Evolutionary conservation across 92 coral and sea anemone genomes (phyloP), one percentile per base, ranked within the genome.

Genomic region (Umimayanthus kanabou): DNA sequence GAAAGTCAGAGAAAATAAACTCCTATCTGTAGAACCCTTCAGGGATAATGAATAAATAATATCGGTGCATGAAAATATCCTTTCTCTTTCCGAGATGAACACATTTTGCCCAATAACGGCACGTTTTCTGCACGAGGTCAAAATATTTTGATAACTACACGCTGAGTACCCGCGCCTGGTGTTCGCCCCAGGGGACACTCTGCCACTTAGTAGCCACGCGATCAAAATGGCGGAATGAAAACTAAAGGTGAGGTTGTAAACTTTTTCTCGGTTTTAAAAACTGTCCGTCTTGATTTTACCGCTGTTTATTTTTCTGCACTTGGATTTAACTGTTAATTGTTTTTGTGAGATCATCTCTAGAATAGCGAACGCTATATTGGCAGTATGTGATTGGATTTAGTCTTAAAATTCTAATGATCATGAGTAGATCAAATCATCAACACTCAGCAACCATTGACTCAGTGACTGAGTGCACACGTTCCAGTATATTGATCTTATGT

Each of bases 111-210:
- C 89, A 90, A 90, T 90, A 80, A 72, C 42, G 70, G 40, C 92
- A 90, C 92, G 92, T 53, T 90, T 81, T 29, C 79, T 47, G 85
- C 92, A 90, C 92, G 92, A 76, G 92, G 92, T 84, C 30, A 84
- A 80, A 74, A 75, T 87, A 71, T 50, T 76, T 82, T 58, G 79
- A 71, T 69, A 65, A 49, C 20, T 76, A 45, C 79, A 70, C 82
- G 88, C 89, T 85, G 47, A 74, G 89, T 39, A 79, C 53, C 89
- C 89, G 67, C 76, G 89, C 89, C 87, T 90, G 43, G 66, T 16
- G 30, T 30, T 30, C 39, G 23, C 57, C 45, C 5, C 23, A 1
- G 8, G 29, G 61, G 70, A 15, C 37, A 53, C 58, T 47, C 50
- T 53, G 18, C 76, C 8, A 72, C 39, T 72, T 45, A 70, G 87